Conservation (phyloP, 2,113 vertebrate genomes). For the Emydocephalus ijimae region DNA sequence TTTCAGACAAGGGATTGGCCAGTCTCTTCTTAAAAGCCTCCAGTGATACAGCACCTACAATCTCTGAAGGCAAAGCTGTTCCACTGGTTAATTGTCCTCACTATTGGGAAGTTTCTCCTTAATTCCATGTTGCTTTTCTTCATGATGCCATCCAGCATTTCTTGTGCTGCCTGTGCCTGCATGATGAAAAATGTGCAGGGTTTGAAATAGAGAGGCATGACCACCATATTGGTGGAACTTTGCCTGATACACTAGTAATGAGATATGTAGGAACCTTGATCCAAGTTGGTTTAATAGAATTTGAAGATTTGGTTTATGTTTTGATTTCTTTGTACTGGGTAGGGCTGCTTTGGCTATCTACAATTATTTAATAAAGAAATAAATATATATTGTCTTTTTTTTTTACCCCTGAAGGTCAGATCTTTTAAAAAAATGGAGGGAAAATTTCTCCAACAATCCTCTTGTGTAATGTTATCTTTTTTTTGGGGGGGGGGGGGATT, state of each 20-base stretch:
- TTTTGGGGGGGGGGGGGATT: not conserved
- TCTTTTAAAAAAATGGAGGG: not conserved
- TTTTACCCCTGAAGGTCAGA: not conserved
- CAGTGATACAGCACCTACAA: no score
- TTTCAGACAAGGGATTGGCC: no score
- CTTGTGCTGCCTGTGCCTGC: not conserved
- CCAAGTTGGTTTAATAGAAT: not conserved
- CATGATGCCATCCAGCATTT: no score
- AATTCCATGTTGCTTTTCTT: no score
- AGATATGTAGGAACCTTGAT: not conserved
- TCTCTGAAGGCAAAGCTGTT: no score
- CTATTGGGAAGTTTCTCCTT: no score
- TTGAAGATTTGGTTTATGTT: not conserved
- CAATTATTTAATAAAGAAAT: not conserved
- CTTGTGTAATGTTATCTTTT: not conserved
- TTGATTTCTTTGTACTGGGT: not conserved
- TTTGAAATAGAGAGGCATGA: not conserved
- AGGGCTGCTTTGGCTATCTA: not conserved
- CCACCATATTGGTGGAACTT: not conserved
- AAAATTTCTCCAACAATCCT: not conserved
- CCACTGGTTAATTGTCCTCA: no score
- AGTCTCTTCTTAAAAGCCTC: no score
- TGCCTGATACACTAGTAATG: not conserved
- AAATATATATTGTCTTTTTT: not conserved
- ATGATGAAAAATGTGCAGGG: not conserved